phyloP scores from a whole-genome alignment of 2,888 invertebrate species.

The Deilephila porcellus region DNA sequence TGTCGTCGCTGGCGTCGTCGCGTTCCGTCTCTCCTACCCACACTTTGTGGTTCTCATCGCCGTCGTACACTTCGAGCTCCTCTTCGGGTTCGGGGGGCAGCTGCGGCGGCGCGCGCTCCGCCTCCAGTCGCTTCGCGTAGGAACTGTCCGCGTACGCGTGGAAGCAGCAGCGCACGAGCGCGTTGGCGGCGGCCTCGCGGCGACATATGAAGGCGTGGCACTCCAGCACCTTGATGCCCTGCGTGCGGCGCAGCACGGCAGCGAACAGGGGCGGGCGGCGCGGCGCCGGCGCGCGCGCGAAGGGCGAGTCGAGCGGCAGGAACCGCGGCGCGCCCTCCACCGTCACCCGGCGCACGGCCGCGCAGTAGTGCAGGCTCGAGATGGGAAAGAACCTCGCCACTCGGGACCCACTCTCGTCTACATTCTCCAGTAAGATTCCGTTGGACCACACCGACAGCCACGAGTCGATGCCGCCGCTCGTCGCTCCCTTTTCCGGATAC shows the following conservation, averaged over 20 bases:
- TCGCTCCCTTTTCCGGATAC: constrained; percentile 97
- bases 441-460: constrained; percentile 99
- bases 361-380: constrained; percentile 97
- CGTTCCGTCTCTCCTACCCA: constrained; percentile 94
- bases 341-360: constrained; percentile 95
- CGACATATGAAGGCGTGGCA: constrained; percentile 99
- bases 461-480: constrained; percentile 96
- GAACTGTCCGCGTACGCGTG: constrained; percentile 98
- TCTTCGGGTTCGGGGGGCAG: constrained; percentile 84
- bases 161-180: constrained; percentile 98
- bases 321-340: constrained; percentile 92
- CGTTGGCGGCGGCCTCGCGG: constrained; percentile 98
- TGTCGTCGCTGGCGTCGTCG: constrained; percentile 89
- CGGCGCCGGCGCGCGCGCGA: constrained; percentile 95
- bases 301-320: constrained; percentile 97
- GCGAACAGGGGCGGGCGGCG: constrained; percentile 98
- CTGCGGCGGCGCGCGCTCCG: constrained; percentile 80
- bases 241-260: constrained; percentile 96
- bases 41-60: constrained; percentile 97
- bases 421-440: constrained; percentile 97
- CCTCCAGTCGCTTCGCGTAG: constrained; percentile 93
- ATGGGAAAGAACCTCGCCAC: constrained; percentile 98
- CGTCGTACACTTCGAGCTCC: constrained; percentile 93
- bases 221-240: constrained; percentile 98
- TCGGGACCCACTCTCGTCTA: constrained; percentile 97